These are phyloP conservation scores for Nibea albiflora DNA, from an alignment of 2,113 vertebrate genomes.

Conservation along the genomic window DNA sequence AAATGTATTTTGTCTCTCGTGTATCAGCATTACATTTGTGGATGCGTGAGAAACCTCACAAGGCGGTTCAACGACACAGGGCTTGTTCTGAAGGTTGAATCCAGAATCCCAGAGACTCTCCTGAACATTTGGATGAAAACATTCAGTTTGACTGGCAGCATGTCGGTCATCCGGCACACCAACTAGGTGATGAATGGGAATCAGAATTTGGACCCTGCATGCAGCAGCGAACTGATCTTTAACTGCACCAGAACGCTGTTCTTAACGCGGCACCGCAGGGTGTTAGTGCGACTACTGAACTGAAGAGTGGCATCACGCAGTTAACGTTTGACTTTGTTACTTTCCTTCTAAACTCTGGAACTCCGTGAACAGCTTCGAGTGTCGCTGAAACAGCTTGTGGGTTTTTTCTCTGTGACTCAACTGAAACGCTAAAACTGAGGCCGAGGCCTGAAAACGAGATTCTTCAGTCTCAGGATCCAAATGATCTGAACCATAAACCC, in stretches of 20 bases:
- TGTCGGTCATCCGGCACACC: too few species aligned
- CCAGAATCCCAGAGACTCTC: not conserved
- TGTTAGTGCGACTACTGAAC: too few species aligned
- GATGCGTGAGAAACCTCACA: not conserved
- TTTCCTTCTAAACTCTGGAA: not conserved
- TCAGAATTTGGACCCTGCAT: too few species aligned
- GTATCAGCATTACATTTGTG: too few species aligned
- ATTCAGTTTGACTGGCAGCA: not conserved
- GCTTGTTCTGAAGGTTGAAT: not conserved
- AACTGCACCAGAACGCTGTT: too few species aligned
- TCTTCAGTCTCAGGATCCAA: not conserved
- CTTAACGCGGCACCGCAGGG: too few species aligned
- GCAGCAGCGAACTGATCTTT: too few species aligned
- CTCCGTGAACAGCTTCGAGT: not conserved
- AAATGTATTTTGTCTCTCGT: not conserved
- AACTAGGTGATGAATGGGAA: too few species aligned
- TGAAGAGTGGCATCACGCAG: too few species aligned
- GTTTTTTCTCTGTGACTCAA: not conserved
- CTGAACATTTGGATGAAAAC: too few species aligned
- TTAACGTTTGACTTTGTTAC: not conserved
- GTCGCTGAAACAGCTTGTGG: not conserved
- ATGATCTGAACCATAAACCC: not conserved
- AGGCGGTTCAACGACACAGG: not conserved
- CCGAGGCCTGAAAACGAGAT: constrained; percentile 3
- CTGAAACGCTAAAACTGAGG: not conserved